phyloP scores from a whole-genome alignment of 1,140 invertebrate species.

The Paralvinella palmiformis region DNA sequence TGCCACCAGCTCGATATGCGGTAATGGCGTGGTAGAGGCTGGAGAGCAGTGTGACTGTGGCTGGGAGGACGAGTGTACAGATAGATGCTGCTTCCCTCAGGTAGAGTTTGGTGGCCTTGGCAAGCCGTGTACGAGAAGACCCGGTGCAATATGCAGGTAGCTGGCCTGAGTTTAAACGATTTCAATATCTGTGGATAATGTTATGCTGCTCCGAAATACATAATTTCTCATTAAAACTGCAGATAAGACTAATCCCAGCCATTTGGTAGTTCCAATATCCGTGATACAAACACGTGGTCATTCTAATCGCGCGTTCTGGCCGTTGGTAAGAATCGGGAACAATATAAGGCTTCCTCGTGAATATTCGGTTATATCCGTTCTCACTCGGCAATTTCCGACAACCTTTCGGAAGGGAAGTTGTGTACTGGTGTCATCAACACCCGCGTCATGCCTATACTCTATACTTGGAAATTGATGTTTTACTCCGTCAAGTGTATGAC shows the following conservation, averaged over 20 bases:
- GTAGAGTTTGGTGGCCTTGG: background rate
- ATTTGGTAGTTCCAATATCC: background rate
- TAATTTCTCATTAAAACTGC: background rate
- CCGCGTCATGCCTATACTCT: too few species aligned
- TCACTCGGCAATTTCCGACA: too few species aligned
- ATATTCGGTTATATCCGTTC: too few species aligned
- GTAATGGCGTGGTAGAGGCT: slow-evolving; percentile 96
- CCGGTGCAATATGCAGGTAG: slow-evolving; percentile 4
- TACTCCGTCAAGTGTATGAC: too few species aligned
- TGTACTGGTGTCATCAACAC: too few species aligned
- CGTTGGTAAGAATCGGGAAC: too few species aligned
- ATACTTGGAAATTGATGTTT: too few species aligned
- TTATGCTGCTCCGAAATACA: background rate
- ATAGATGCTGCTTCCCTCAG: slow-evolving; percentile 81
- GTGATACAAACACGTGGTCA: too few species aligned
- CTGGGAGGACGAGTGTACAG: slow-evolving; percentile 76
- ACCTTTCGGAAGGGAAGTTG: too few species aligned
- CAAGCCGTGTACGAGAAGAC: background rate
- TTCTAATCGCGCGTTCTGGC: too few species aligned
- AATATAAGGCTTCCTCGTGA: too few species aligned
- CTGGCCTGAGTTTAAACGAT: background rate
- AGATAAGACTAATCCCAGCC: background rate
- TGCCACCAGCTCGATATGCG: slow-evolving; percentile 73
- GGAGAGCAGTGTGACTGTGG: slow-evolving; percentile 99
- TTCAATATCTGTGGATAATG: background rate